phyloP scores from a whole-genome alignment of 2,888 invertebrate genomes.

The Epistrophe eligans region DNA sequence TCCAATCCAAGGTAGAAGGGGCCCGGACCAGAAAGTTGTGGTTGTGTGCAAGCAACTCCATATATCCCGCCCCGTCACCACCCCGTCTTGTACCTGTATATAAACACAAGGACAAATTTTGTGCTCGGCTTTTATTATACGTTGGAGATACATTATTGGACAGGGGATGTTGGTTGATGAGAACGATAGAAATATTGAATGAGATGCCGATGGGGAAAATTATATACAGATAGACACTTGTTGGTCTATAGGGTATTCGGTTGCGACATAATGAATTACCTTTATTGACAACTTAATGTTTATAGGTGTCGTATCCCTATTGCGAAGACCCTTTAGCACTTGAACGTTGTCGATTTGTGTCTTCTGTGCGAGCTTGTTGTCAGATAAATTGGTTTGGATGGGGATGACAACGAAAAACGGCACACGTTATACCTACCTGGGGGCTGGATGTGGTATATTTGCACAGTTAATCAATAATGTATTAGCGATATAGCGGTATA shows the following conservation, averaged over 20 bases:
- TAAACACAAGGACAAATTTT: conserved; percentile 31
- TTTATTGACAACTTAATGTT: conserved; percentile 84
- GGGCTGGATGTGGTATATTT: conserved; percentile 59
- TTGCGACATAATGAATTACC: conserved; percentile 84
- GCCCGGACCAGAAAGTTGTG: conserved; percentile 41
- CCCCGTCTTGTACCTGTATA: background rate
- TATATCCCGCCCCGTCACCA: background rate
- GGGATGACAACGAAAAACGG: conserved; percentile 10
- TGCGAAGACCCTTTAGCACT: conserved; percentile 62
- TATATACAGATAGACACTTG: conserved; percentile 78
- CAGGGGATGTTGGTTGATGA: conserved; percentile 70
- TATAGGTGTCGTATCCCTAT: conserved; percentile 80
- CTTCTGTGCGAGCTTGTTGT: conserved; percentile 54
- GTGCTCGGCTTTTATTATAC: conserved; percentile 79
- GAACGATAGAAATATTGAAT: conserved; percentile 67
- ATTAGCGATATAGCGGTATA: conserved; percentile 56
- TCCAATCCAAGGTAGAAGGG: background rate
- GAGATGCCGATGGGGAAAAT: conserved; percentile 74
- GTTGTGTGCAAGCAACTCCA: conserved; percentile 45
- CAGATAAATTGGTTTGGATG: conserved; percentile 54
- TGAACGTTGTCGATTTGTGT: conserved; percentile 67
- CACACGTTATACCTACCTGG: background rate
- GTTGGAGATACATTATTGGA: conserved; percentile 79
- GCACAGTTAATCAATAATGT: conserved; percentile 74
- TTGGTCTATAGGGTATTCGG: conserved; percentile 80